A percentile compares a stretch with the other conserved stretches of the same genome.
Conservation (phyloP, 2,113 vertebrate species). For the Ophiodon elongatus region DNA sequence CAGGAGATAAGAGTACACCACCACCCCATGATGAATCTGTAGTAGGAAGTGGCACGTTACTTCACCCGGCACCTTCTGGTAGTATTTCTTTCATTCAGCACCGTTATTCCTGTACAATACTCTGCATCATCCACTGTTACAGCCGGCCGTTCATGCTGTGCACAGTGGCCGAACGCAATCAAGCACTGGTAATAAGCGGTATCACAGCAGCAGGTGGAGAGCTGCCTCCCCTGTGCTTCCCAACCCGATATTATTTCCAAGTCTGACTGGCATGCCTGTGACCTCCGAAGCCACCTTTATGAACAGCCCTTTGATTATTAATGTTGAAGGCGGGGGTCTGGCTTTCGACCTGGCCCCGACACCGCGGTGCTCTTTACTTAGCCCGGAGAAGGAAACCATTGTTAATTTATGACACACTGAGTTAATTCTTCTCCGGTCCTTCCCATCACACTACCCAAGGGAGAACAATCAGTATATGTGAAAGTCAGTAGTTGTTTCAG, state of each 20-base stretch:
- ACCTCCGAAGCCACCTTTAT: conserved; percentile 61
- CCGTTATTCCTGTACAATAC: conserved; percentile 1
- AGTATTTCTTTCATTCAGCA: not conserved
- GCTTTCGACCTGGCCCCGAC: conserved; percentile 38
- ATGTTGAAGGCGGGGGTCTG: conserved; percentile 54
- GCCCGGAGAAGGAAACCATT: conserved; percentile 34
- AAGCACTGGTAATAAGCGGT: conserved; percentile 7
- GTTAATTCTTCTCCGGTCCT: conserved; percentile 42
- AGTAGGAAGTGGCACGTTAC: conserved; percentile 4
- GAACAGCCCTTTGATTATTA: conserved; percentile 71
- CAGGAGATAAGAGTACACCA: conserved; percentile 37
- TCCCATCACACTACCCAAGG: not conserved
- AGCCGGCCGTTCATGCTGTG: not conserved
- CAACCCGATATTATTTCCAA: conserved; percentile 18
- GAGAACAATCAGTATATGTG: not conserved
- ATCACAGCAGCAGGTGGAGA: conserved; percentile 58
- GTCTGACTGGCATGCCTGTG: conserved; percentile 43
- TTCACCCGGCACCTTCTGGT: conserved; percentile 1
- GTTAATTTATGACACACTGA: conserved; percentile 64
- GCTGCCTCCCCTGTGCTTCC: not conserved
- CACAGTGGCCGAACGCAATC: conserved; percentile 6
- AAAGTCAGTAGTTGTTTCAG: not conserved
- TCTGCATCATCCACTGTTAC: conserved; percentile 1
- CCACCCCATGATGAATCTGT: conserved; percentile 30
- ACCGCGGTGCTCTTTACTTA: conserved; percentile 47